phyloP scores from a whole-genome alignment of 2,888 invertebrate species.

The Calliscelio sp. region DNA sequence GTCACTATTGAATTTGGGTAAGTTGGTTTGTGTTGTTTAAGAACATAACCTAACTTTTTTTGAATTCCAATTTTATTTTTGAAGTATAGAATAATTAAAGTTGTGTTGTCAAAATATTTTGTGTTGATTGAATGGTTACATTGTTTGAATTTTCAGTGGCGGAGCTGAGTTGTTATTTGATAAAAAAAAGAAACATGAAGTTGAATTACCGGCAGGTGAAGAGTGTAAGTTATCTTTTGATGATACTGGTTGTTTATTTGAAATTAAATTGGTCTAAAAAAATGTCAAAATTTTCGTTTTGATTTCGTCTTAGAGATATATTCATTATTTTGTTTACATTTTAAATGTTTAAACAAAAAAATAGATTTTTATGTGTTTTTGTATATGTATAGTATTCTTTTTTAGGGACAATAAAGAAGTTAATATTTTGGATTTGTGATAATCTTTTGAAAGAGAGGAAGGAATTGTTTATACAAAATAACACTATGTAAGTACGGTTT shows the following conservation, averaged over 20 bases:
- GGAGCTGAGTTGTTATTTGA: slow-evolving; percentile 97
- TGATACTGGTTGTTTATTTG: no score
- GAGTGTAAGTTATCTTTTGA: slow-evolving; percentile 86
- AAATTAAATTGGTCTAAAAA: no score
- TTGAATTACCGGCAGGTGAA: slow-evolving; percentile 88
- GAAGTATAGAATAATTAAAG: not conserved
- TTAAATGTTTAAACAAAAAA: not conserved
- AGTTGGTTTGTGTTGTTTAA: slow-evolving; percentile 5
- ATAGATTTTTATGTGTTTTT: no score
- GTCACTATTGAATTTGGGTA: slow-evolving; percentile 44
- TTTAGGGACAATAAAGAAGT: slow-evolving; percentile 90
- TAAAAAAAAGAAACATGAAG: slow-evolving; percentile 91
- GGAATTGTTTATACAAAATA: slow-evolving; percentile 88
- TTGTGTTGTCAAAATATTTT: not conserved
- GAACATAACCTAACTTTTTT: slow-evolving; percentile 19
- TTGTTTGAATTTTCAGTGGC: slow-evolving; percentile 89
- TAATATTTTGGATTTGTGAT: slow-evolving; percentile 94
- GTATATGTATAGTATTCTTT: slow-evolving; percentile 14
- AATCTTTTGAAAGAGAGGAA: slow-evolving; percentile 94
- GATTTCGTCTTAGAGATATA: no score
- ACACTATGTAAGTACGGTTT: slow-evolving; percentile 86
- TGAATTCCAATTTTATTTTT: not conserved
- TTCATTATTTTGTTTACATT: not conserved
- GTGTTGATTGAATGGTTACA: not conserved
- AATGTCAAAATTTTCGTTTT: no score